Conservation (phyloP, 2,888 invertebrate species). For the Conus canariensis region DNA sequence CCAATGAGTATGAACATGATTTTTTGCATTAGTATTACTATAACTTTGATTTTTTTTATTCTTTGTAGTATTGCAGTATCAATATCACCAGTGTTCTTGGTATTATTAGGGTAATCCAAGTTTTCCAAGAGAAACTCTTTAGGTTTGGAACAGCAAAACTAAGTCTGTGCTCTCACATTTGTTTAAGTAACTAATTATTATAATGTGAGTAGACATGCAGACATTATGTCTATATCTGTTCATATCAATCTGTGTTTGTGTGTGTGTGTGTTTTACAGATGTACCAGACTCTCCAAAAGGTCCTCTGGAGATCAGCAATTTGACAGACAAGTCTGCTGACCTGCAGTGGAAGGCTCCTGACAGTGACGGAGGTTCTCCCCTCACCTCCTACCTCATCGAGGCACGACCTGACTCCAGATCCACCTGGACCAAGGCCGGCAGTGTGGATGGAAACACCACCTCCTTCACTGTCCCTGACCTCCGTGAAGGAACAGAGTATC, state of each 20-base stretch:
- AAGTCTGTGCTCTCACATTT: not conserved
- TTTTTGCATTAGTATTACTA: no score
- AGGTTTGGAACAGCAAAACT: not conserved
- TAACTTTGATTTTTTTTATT: no score
- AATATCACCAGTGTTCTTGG: no score
- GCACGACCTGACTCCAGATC: constrained; percentile 88
- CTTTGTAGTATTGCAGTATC: no score
- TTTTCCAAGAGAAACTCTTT: no score
- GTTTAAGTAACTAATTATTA: no score
- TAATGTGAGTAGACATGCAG: not conserved
- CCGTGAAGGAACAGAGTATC: constrained; percentile 88
- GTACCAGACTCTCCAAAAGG: constrained; percentile 94
- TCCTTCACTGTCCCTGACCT: constrained; percentile 82
- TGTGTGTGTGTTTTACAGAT: constrained; percentile 80
- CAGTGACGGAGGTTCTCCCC: constrained; percentile 75
- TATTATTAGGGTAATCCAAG: no score
- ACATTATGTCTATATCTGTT: not conserved
- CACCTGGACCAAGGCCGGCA: constrained; percentile 86
- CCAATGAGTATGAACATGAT: no score
- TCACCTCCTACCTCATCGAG: constrained; percentile 77
- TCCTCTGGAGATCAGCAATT: constrained; percentile 86
- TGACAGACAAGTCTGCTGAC: constrained; percentile 92
- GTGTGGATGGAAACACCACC: constrained; percentile 58
- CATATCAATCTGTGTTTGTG: not conserved
- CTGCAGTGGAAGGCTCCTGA: constrained; percentile 81